Evolutionary conservation across 2,888 invertebrate genomes (phyloP), one percentile per base, ranked within the genome.

Genomic region (Rapana venosa): DNA sequence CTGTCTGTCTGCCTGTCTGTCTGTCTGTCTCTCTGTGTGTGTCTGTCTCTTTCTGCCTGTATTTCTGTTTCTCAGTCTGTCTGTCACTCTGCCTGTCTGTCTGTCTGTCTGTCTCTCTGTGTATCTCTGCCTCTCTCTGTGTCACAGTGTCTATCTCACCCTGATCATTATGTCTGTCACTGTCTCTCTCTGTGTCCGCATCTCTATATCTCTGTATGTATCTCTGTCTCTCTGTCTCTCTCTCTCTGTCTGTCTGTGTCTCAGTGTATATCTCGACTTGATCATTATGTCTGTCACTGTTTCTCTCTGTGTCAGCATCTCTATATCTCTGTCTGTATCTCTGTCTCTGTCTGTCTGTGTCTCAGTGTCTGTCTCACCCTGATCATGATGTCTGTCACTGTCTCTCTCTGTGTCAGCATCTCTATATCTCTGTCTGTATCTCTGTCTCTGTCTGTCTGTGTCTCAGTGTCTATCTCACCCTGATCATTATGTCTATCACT

Each of bases 401-500:
- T n/a, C 74, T n/a, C 74, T n/a, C n/a, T n/a, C n/a, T n/a, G 4
- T 61, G 17, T 61, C 61, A 15, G 61, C 17, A 11, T 61, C 61
- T 61, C 13, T 61, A 11, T 61, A 17, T n/a, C n/a, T n/a, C n/a
- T n/a, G 0, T n/a, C n/a, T n/a, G 4, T 74, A 13, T 79, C 79
- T 79, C 32, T 32, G 1, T 79, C 32, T 79, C 79, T 79, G 6
- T 79, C 79, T 32, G 0, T n/a, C n/a, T n/a, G 4, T 74, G n/a
- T 79, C 79, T 79, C 32, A 6, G 1, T 79, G 11, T 79, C 79
- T 79, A 0, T 79, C 79, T 32, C 74, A 93, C 98, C 98, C 96
- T 99, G 98, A 96, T 99, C 99, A 95, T 98, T 98, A 96, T 99
- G 99, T n/a, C n/a, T n/a, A n/a, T n/a, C n/a, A n/a, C n/a, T n/a